Base-by-base conservation (phyloP, 2,888 invertebrate species). In the Pristionchus entomophagus region DNA sequence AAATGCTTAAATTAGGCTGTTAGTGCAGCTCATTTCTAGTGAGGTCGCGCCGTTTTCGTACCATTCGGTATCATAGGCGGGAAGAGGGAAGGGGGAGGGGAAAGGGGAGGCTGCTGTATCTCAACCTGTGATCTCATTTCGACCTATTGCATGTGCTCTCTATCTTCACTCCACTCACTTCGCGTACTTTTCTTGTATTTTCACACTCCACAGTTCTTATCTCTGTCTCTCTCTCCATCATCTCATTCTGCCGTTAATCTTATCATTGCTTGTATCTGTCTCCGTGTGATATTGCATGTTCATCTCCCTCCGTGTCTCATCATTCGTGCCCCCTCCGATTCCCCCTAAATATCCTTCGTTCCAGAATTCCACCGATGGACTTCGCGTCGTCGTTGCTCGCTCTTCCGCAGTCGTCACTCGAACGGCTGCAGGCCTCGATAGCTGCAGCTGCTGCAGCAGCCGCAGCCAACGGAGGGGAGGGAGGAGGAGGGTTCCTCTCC, bases 351-450 rank as follows among this genome's bases (percentile, higher is more conserved):
- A n/a, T n/a, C n/a, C 22, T 65, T 2, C 19, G 6, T 45, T 45
- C 41, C 41, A 73, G 73, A 73, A 73, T 41, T 73, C 38, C 73
- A 73, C 73, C 73, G 84, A 84, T 84, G 84, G 84, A 84, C 32
- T 49, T 69, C 10, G 65, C 84, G 38, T 45, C 84, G 26, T 84
- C 69, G n/a, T 19, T 84, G 49, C 84, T 59, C 38, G 19, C 45
- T 22, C 26, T 82, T 14, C 82, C 82, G n/a, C 82, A 35, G n/a
- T 82, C 82, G 26, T 82, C 82, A 4, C 59, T 84, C 56, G 65
- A 62, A 35, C 32, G 22, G 69, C 69, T 69, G 62, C 62, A 62
- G 69, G 84, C 84, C 17, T 41, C 65, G 49, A 62, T 84, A 12
- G 69, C 69, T 35, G 81, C 81, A 38, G 82, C 82, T n/a, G 82